Percentiles rank a stretch among this genome's conserved stretches.
Evolutionary conservation across 2,888 invertebrate species (phyloP).

Genomic region (Hemithea aestivaria): DNA sequence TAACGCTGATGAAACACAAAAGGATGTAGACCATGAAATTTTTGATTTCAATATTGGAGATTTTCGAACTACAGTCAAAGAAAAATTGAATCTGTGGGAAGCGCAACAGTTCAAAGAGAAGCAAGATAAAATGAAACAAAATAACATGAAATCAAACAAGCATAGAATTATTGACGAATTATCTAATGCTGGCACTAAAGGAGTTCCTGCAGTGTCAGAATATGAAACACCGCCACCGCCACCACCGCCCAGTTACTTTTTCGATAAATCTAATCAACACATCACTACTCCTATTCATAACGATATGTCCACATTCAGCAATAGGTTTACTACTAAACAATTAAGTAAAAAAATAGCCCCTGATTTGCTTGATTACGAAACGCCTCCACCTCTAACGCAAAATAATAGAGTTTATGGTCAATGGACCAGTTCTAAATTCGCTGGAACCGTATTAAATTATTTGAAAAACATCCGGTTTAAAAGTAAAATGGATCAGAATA

Average conservation of each 20-base stretch:
- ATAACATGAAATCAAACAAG: slow-evolving; percentile 26
- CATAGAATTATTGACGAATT: slow-evolving; percentile 14
- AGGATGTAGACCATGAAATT: slow-evolving; percentile 38
- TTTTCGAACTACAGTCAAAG: slow-evolving; percentile 24
- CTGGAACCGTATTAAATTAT: slow-evolving; percentile 60
- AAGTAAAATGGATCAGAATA: slow-evolving; percentile 37
- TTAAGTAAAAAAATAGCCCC: slow-evolving; percentile 11
- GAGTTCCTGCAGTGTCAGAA: slow-evolving; percentile 41
- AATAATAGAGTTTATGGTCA: slow-evolving; percentile 56
- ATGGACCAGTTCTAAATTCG: slow-evolving; percentile 63
- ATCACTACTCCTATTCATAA: too few species aligned
- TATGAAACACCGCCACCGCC: slow-evolving; percentile 58
- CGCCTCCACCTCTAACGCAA: slow-evolving; percentile 46
- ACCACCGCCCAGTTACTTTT: slow-evolving; percentile 24
- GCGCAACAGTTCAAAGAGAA: too few species aligned
- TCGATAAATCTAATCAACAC: slow-evolving; percentile 28
- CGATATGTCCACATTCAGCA: too few species aligned
- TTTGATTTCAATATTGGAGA: slow-evolving; percentile 30
- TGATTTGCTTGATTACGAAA: slow-evolving; percentile 45
- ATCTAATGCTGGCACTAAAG: slow-evolving; percentile 28
- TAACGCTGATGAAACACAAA: slow-evolving; percentile 33
- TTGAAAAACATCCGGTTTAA: slow-evolving; percentile 56
- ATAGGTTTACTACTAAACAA: too few species aligned
- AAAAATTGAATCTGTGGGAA: slow-evolving; percentile 45
- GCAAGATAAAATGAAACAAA: slow-evolving; percentile 32